Conservation (phyloP, 2,888 invertebrate genomes). For the Thereva unica region DNA sequence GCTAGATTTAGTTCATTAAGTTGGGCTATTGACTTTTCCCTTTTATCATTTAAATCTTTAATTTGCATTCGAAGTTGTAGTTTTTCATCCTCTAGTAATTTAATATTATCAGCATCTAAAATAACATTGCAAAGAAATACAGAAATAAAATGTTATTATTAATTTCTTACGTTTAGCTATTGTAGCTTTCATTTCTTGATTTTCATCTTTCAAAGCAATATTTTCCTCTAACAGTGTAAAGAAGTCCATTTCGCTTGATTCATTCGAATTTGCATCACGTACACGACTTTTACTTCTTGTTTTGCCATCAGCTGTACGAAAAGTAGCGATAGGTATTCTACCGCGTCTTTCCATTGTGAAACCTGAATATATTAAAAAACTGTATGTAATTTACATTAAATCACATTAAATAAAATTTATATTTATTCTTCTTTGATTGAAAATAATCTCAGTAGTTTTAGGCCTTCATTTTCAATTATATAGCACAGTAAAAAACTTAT, state of each 20-base stretch:
- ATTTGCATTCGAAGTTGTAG: slow-evolving; percentile 30
- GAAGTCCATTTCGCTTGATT: slow-evolving; percentile 56
- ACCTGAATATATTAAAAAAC: neutral
- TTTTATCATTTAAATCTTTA: slow-evolving; percentile 29
- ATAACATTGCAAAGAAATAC: neutral
- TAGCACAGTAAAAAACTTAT: too few relatives aligned
- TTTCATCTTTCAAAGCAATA: slow-evolving; percentile 56
- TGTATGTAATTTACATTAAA: neutral
- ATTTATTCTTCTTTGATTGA: neutral
- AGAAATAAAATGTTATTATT: neutral
- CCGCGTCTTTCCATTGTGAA: slow-evolving; percentile 54
- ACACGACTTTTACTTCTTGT: slow-evolving; percentile 56
- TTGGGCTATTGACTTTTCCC: slow-evolving; percentile 27
- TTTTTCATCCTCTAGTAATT: slow-evolving; percentile 36
- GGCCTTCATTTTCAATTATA: too few relatives aligned
- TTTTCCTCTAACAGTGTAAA: slow-evolving; percentile 57
- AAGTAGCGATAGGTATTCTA: slow-evolving; percentile 56
- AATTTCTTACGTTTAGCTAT: slow-evolving; percentile 52
- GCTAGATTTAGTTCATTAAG: slow-evolving; percentile 18
- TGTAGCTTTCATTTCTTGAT: slow-evolving; percentile 53
- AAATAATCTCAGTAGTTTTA: too few relatives aligned
- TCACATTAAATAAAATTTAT: neutral
- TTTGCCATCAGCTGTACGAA: slow-evolving; percentile 56
- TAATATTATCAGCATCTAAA: slow-evolving; percentile 15
- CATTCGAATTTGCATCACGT: slow-evolving; percentile 55